These are phyloP conservation scores for Chrysaora quinquecirrha DNA, from an alignment of 30 jellyfish, hydroid and myxozoan genomes.

Conservation along the genomic window DNA sequence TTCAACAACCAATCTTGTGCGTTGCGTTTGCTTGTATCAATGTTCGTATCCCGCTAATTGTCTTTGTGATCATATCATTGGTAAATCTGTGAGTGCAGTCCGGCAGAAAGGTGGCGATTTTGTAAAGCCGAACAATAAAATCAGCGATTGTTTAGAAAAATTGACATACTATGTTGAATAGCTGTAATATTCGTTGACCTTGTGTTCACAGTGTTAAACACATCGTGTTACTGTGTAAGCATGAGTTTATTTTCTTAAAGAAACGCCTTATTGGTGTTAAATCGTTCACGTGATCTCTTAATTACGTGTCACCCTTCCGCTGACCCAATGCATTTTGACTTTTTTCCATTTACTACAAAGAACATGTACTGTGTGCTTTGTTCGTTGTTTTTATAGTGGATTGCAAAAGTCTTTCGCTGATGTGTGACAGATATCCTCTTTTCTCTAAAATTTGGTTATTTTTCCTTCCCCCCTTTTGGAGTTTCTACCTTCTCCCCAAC, in stretches of 20 bases:
- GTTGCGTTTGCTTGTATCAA: constrained; percentile 60
- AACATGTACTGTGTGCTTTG: background rate
- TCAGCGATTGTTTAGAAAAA: constrained; percentile 40
- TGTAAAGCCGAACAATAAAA: constrained; percentile 57
- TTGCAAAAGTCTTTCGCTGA: too few relatives aligned
- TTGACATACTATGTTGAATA: constrained; percentile 38
- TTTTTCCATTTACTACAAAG: background rate
- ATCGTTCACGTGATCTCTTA: background rate
- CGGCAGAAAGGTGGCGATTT: constrained; percentile 22
- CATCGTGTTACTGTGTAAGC: background rate
- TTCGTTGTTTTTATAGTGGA: too few relatives aligned
- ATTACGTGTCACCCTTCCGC: background rate
- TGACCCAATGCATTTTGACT: background rate
- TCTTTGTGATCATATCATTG: constrained; percentile 25
- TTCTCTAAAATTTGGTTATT: too few relatives aligned
- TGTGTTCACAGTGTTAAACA: background rate
- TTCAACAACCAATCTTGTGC: constrained; percentile 5
- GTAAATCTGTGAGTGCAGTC: constrained; percentile 7
- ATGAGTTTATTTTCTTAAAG: too few relatives aligned
- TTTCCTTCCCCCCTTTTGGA: too few relatives aligned
- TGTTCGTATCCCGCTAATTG: constrained; percentile 61
- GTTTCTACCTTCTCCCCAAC: too few relatives aligned
- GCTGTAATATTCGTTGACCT: constrained; percentile 15
- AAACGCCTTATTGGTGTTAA: too few relatives aligned
- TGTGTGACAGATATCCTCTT: too few relatives aligned